These are phyloP conservation scores for Upupa epops DNA, from an alignment of 2,113 vertebrate genomes.

Conservation along the genomic window DNA sequence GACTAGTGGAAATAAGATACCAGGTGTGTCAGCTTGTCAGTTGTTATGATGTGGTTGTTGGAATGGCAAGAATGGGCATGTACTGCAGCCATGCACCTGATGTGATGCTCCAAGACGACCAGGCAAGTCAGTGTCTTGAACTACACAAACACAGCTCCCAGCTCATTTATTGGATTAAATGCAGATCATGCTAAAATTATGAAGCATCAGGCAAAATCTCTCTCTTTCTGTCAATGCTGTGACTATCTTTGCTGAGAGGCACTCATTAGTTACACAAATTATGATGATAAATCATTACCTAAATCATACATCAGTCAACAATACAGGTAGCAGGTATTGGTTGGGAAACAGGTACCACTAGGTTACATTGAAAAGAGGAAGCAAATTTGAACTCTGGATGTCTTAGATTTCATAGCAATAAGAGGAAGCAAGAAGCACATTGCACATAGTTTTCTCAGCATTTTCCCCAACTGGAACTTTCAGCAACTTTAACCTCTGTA, in stretches of 20 bases:
- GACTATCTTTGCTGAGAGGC: background rate
- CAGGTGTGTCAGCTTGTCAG: background rate
- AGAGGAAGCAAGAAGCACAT: background rate
- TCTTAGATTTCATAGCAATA: background rate
- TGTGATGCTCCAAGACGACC: background rate
- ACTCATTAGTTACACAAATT: background rate
- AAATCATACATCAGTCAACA: background rate
- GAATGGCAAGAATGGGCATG: background rate
- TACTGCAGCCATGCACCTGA: background rate
- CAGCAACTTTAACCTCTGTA: background rate
- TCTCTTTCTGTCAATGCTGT: background rate
- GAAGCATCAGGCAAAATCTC: background rate
- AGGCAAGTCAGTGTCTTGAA: background rate
- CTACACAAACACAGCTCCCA: background rate
- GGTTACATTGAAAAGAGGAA: background rate
- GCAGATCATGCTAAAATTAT: background rate
- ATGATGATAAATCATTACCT: background rate
- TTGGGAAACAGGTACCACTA: background rate
- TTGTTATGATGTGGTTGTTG: background rate
- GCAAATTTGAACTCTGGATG: background rate
- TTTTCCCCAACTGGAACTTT: background rate
- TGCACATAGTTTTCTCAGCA: background rate
- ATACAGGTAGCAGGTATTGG: background rate
- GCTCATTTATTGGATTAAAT: constrained; percentile 3
- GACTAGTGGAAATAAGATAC: background rate